Percentiles rank a stretch among this genome's conserved stretches.
Conservation (phyloP, 1,140 invertebrate species). For the Argopecten irradians region DNA sequence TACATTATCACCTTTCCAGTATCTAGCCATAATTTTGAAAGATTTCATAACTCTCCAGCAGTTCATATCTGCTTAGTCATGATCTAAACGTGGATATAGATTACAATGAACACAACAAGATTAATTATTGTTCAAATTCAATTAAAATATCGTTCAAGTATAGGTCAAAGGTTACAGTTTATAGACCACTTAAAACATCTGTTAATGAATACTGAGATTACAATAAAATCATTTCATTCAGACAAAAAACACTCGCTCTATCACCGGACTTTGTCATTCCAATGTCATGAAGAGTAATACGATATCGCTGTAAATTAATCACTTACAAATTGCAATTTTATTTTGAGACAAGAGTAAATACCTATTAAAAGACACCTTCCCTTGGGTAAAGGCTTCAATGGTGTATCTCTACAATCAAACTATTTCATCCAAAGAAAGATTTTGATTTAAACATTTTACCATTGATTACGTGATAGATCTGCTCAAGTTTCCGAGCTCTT, state of each 20-base stretch:
- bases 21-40: too few relatives aligned
- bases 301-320: not conserved
- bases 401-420: not conserved
- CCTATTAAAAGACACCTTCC: conserved; percentile 1
- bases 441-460: not conserved
- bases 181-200: not conserved
- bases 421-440: not conserved
- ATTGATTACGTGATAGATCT: not conserved
- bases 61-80: not conserved
- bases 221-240: not conserved
- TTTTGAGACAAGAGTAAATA: conserved; percentile 22
- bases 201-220: not conserved
- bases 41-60: too few relatives aligned
- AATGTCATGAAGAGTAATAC: not conserved
- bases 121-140: not conserved
- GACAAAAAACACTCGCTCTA: not conserved
- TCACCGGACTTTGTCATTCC: not conserved
- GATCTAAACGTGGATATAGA: not conserved
- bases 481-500: not conserved
- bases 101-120: not conserved
- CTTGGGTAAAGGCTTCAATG: not conserved
- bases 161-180: not conserved
- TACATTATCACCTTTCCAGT: too few relatives aligned
- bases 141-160: not conserved
- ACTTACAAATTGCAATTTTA: not conserved